phyloP scores from a whole-genome alignment of 2,113 vertebrate species.

The Chaenogobius annularis region DNA sequence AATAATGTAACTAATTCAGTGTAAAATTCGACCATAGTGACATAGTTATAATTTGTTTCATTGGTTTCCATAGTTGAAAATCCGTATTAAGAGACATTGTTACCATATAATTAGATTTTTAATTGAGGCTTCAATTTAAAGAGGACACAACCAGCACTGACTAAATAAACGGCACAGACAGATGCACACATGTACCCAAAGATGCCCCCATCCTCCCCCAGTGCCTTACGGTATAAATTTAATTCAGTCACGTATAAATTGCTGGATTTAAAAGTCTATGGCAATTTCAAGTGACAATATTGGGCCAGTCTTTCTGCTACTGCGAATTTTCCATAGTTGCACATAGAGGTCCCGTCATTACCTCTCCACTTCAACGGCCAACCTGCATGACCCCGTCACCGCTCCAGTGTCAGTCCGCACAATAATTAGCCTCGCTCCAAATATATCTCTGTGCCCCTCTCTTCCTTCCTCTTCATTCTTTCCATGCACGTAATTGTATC shows the following conservation, averaged over 20 bases:
- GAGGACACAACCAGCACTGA: constrained; percentile 22
- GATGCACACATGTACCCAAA: constrained; percentile 17
- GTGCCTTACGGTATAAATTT: constrained; percentile 39
- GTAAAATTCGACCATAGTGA: background rate
- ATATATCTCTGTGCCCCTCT: constrained; percentile 37
- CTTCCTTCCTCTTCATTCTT: constrained; percentile 9
- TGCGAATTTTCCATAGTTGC: constrained; percentile 12
- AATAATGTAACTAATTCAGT: background rate
- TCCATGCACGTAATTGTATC: constrained; percentile 49
- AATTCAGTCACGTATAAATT: constrained; percentile 45
- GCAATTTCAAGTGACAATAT: constrained; percentile 20
- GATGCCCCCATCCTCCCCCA: constrained; percentile 19
- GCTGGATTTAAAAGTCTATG: constrained; percentile 30
- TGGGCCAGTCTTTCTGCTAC: constrained; percentile 33
- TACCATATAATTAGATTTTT: constrained; percentile 22
- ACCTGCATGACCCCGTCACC: constrained; percentile 39
- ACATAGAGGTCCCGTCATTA: constrained; percentile 23
- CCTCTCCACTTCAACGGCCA: constrained; percentile 23
- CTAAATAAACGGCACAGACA: constrained; percentile 11
- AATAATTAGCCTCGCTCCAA: constrained; percentile 55
- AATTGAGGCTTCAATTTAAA: constrained; percentile 34
- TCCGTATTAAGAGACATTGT: background rate
- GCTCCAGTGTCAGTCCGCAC: constrained; percentile 33
- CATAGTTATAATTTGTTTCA: background rate
- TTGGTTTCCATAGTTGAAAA: background rate